Evolutionary conservation across 2,113 vertebrate genomes (phyloP).

Genomic region (Typhlomys cinereus): DNA sequence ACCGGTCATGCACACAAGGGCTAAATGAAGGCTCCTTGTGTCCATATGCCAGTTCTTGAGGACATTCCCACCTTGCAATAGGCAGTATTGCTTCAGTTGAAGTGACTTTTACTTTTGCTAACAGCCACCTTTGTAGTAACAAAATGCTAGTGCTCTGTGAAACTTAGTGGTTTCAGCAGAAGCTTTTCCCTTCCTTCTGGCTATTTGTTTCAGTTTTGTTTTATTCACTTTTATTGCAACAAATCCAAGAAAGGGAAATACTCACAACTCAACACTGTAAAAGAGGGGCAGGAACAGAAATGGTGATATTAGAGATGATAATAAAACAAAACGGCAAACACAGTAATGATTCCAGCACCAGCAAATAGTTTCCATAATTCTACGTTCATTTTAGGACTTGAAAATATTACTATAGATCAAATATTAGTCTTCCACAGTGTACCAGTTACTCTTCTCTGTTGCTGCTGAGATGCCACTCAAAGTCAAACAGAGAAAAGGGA

Average conservation of each 20-base stretch:
- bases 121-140: not conserved
- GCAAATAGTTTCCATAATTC: constrained; percentile 12
- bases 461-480: no score
- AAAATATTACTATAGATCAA: not conserved
- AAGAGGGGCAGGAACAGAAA: not conserved
- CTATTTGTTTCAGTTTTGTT: not conserved
- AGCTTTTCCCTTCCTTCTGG: not conserved
- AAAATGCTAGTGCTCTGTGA: not conserved
- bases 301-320: not conserved
- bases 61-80: not conserved
- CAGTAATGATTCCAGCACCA: not conserved
- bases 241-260: not conserved
- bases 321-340: not conserved
- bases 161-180: not conserved
- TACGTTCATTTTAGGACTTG: not conserved
- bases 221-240: not conserved
- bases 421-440: constrained; percentile 8
- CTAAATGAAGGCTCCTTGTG: not conserved
- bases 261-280: not conserved
- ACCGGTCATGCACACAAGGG: not conserved
- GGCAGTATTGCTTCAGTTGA: not conserved
- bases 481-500: no score
- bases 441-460: no score
- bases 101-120: not conserved
- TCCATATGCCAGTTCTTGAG: not conserved